Evolutionary conservation across 2,888 invertebrate genomes (phyloP), one percentile per base, ranked within the genome.

Genomic region (Phlogophora meticulosa): DNA sequence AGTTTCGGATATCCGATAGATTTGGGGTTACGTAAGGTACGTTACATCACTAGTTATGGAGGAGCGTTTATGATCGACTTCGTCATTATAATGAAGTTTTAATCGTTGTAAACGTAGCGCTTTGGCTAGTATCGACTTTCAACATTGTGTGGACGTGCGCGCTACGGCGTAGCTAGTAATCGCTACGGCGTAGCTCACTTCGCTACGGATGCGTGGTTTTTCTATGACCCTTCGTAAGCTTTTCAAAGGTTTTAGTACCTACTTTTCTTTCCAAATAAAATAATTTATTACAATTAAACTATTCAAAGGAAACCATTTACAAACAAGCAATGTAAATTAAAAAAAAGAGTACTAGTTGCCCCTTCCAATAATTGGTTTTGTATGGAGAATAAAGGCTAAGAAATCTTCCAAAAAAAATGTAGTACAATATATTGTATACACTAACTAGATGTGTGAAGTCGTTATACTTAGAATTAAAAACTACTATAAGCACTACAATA

Each of bases 1-100:
- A 59, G 46, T 77, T 64, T 74, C 64, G 74, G 62, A 78, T 76
- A 76, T 73, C 24, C 51, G 40, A 55, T 61, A 52, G 22, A 57
- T 55, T 55, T 51, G 24, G 24, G 49, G 24, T 58, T 28, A 62
- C 10, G 22, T 22, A 59, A 36, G 28, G 32, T 15, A 7, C 11
- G 42, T 49, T 36, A 65, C 61, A 62, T 51, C 58, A 72, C 78
- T 75, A 72, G 24, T 55, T 53, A 59, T 28, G 53, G 40, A 34
- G 24, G 52, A 38, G 10, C 20, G 32, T 49, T 53, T 56, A 43
- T 38, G 28, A 22, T 67, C 38, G 9, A 58, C 38, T 22, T n/a
- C n/a, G 7, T 71, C 10, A 74, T 56, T 65, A 56, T 53, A 32
- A 38, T 49, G 11, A 24, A 49, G 38, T 38, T 48, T 56, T 48